phyloP scores from a whole-genome alignment of 2,113 vertebrate genomes.

The Diadophis punctatus region DNA sequence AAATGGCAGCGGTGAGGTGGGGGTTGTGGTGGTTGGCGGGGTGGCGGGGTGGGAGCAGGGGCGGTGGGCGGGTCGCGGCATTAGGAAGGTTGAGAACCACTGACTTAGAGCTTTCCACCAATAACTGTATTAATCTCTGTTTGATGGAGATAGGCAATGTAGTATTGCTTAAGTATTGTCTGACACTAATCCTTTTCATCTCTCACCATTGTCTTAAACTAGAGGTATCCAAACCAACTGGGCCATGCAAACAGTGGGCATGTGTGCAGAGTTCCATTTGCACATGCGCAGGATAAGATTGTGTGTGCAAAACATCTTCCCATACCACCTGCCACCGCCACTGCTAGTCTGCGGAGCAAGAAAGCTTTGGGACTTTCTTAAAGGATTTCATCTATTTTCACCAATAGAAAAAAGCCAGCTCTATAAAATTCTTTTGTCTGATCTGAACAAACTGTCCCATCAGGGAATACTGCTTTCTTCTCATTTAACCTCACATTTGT shows the following conservation, averaged over 20 bases:
- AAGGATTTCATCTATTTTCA: neutral
- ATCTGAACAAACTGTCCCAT: neutral
- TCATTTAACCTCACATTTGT: neutral
- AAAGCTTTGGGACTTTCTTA: neutral
- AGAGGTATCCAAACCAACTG: neutral
- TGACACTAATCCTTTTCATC: neutral
- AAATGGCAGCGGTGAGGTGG: too few species aligned
- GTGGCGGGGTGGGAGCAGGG: too few species aligned
- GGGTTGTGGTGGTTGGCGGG: too few species aligned
- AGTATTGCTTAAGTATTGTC: neutral
- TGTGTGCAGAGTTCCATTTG: neutral
- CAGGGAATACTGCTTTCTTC: neutral
- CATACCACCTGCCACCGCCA: neutral
- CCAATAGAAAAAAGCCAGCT: neutral
- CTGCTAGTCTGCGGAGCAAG: neutral
- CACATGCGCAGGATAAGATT: neutral
- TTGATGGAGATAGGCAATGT: neutral
- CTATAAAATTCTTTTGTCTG: neutral
- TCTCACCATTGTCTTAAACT: neutral
- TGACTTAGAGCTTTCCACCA: neutral
- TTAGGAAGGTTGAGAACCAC: too few species aligned
- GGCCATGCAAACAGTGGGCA: neutral
- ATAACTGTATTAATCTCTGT: neutral
- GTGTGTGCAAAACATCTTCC: neutral
- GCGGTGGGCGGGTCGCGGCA: too few species aligned